A percentile compares a stretch with the other conserved stretches of the same genome.
Evolutionary conservation across 2,888 invertebrate genomes (phyloP).

Genomic region (Drosophila eohydei): DNA sequence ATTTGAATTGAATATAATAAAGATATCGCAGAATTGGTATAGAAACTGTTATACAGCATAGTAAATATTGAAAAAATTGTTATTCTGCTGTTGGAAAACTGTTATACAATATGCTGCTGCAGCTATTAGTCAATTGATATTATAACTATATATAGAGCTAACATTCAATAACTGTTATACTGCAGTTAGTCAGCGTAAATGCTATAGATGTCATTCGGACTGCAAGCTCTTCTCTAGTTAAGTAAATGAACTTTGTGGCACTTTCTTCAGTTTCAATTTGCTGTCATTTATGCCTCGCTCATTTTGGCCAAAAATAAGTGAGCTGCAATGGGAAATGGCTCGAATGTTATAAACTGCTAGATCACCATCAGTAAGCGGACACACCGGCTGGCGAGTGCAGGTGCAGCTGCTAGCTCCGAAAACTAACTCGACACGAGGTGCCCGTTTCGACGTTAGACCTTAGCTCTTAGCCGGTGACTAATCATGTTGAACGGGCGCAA

Average conservation of each 20-base stretch:
- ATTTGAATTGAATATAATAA: not conserved
- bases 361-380: conserved; percentile 44
- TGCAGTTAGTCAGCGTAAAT: not conserved
- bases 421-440: not conserved
- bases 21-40: no score
- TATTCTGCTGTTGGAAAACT: not conserved
- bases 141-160: not conserved
- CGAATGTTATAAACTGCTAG: conserved; percentile 53
- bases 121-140: no score
- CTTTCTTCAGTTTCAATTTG: conserved; percentile 24
- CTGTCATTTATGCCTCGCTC: conserved; percentile 27
- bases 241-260: conserved; percentile 37
- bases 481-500: conserved; percentile 51
- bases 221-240: not conserved
- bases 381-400: not conserved
- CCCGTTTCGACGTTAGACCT: not conserved
- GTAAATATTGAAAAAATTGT: no score
- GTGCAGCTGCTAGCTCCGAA: conserved; percentile 11
- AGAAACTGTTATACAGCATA: not conserved
- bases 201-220: not conserved
- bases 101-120: not conserved
- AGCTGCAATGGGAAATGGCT: conserved; percentile 17
- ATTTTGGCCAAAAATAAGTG: conserved; percentile 10
- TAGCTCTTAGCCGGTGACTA: conserved; percentile 49
- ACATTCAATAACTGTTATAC: conserved; percentile 2